Evolutionary conservation across 2,797 vertebrate species (phyloP).

Genomic region (Ispidina picta): DNA sequence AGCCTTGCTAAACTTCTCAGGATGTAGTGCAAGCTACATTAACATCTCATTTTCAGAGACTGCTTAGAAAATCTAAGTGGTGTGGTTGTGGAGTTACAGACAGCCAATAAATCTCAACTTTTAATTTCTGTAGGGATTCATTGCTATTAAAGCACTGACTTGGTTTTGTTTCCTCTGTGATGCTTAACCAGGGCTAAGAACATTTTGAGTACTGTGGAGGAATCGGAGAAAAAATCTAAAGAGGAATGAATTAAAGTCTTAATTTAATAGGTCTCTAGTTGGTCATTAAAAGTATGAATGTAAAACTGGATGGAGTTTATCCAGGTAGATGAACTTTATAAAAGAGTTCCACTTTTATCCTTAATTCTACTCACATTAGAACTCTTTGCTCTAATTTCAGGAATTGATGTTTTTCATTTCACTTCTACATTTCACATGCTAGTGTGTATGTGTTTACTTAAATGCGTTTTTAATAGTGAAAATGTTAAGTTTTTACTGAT

Average conservation of each 20-base stretch:
- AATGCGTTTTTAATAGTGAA: constrained; percentile 47
- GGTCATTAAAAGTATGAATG: constrained; percentile 14
- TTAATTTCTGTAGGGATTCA: constrained; percentile 23
- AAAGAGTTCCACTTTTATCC: not conserved
- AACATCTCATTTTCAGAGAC: constrained; percentile 30
- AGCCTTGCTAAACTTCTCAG: not conserved
- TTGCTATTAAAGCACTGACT: not conserved
- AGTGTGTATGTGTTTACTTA: not conserved
- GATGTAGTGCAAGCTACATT: constrained; percentile 2
- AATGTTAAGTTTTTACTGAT: constrained; percentile 8
- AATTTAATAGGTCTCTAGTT: constrained; percentile 13
- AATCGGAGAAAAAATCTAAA: not conserved
- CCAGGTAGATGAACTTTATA: not conserved
- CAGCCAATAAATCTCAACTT: constrained; percentile 25
- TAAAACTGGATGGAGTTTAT: constrained; percentile 28
- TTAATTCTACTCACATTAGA: not conserved
- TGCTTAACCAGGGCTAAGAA: constrained; percentile 51
- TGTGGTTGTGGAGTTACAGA: not conserved
- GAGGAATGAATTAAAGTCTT: constrained; percentile 25
- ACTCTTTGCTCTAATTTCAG: constrained; percentile 29
- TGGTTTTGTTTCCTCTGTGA: constrained; percentile 21
- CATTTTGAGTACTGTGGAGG: not conserved
- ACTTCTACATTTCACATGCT: not conserved
- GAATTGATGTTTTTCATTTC: not conserved
- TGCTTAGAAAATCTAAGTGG: constrained; percentile 4